Conservation (phyloP, 2,888 invertebrate genomes). For the Phlogophora meticulosa region DNA sequence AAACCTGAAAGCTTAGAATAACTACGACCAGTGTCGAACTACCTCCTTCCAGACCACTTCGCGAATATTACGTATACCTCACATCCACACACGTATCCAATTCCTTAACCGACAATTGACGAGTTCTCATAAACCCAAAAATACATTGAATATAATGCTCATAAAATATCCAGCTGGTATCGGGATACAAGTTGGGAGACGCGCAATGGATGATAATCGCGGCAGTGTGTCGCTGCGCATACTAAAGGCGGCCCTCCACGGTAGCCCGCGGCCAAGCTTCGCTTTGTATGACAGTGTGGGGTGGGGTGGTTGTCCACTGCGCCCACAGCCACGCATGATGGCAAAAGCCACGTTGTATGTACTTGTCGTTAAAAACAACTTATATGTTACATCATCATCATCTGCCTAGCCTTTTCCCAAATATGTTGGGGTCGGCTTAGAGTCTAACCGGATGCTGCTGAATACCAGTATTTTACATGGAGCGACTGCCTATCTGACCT, state of each 20-base stretch:
- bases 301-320: too few species aligned
- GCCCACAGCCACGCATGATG: too few species aligned
- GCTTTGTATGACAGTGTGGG: too few species aligned
- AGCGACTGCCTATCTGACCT: too few species aligned
- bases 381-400: too few species aligned
- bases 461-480: too few species aligned
- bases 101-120: conserved; percentile 7
- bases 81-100: conserved; percentile 12
- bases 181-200: conserved; percentile 16
- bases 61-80: background rate
- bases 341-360: too few species aligned
- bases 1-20: background rate
- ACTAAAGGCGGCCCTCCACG: background rate
- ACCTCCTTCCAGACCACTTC: background rate
- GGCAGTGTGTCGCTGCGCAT: conserved; percentile 23
- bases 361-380: too few species aligned
- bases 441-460: too few species aligned
- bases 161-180: conserved; percentile 21
- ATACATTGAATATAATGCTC: conserved; percentile 56
- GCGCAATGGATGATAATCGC: conserved; percentile 48
- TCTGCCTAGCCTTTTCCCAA: too few species aligned
- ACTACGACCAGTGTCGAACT: background rate
- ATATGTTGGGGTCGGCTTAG: too few species aligned
- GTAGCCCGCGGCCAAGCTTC: too few species aligned
- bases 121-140: conserved; percentile 29